Percentiles rank a stretch among this genome's conserved stretches.
Conservation (phyloP, 2,113 vertebrate genomes). For the Gasterosteus aculeatus region DNA sequence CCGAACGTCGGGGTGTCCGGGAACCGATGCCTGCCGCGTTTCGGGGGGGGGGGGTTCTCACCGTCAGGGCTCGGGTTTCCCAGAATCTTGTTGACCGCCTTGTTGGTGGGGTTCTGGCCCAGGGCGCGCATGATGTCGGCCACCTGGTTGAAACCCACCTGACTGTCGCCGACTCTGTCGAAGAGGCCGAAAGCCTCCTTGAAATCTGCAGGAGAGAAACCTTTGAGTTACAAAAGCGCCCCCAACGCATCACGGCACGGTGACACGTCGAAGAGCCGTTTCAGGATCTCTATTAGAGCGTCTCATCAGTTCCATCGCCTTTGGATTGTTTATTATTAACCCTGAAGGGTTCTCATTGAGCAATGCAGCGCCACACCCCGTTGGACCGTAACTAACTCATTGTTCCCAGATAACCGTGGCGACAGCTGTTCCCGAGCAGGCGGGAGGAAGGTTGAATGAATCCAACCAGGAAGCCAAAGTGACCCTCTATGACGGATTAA, state of each 20-base stretch:
- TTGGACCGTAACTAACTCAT: constrained; percentile 10
- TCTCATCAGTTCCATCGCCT: background rate
- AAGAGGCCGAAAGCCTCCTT: constrained; percentile 99
- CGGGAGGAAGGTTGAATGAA: constrained; percentile 33
- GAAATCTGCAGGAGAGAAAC: constrained; percentile 86
- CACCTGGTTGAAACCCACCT: constrained; percentile 91
- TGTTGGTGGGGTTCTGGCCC: constrained; percentile 98
- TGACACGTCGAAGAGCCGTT: background rate
- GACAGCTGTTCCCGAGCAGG: constrained; percentile 57
- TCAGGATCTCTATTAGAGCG: background rate
- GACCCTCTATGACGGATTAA: constrained; percentile 70
- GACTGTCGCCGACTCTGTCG: constrained; percentile 94
- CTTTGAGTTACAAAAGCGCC: background rate
- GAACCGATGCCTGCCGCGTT: background rate
- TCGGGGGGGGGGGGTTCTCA: constrained; percentile 55
- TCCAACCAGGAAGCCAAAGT: constrained; percentile 52
- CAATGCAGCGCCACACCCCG: background rate
- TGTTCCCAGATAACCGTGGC: constrained; percentile 39
- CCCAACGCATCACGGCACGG: too few species aligned
- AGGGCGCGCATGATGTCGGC: constrained; percentile 95
- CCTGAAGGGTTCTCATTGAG: background rate
- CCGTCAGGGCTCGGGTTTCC: constrained; percentile 91
- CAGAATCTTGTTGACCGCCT: constrained; percentile 87
- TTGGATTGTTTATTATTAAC: constrained; percentile 15
- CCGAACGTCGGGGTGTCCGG: background rate